phyloP scores from a whole-genome alignment of 1,140 invertebrate species.

The Drosophila nigrodunni region DNA sequence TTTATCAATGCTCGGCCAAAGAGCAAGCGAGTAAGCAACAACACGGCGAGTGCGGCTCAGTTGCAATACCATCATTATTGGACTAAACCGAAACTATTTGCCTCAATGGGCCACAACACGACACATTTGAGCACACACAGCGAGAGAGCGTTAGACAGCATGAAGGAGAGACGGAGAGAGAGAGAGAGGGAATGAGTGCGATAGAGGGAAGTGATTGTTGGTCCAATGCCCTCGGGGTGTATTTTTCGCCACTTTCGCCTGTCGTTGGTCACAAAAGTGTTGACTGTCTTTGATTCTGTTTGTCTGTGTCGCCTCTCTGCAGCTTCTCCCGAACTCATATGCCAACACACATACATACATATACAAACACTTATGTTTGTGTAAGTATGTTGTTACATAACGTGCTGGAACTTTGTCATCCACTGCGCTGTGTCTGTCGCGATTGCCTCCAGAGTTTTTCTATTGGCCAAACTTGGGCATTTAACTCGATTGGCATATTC shows the following conservation, averaged over 20 bases:
- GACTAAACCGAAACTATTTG: slow-evolving; percentile 81
- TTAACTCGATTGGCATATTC: slow-evolving; percentile 36
- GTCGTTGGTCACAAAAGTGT: slow-evolving; percentile 61
- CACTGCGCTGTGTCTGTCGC: slow-evolving; percentile 23
- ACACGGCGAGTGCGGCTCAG: slow-evolving; percentile 23
- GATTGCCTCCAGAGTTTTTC: slow-evolving; percentile 23
- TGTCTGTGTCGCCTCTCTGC: slow-evolving; percentile 49
- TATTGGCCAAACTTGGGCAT: slow-evolving; percentile 9
- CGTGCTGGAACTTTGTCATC: slow-evolving; percentile 20
- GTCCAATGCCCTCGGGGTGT: slow-evolving; percentile 70
- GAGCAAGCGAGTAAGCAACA: slow-evolving; percentile 25
- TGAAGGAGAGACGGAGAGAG: not conserved
- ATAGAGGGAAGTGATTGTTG: slow-evolving; percentile 37
- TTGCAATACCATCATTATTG: slow-evolving; percentile 79
- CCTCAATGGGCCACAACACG: slow-evolving; percentile 75
- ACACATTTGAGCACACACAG: slow-evolving; percentile 49
- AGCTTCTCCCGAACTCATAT: slow-evolving; percentile 31
- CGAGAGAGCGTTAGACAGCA: slow-evolving; percentile 1
- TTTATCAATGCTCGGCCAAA: slow-evolving; percentile 51
- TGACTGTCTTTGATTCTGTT: slow-evolving; percentile 81
- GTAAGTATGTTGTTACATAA: slow-evolving; percentile 9
- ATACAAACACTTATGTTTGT: slow-evolving; percentile 3
- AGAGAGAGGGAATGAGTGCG: not conserved
- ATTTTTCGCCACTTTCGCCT: slow-evolving; percentile 75
- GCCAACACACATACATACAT: slow-evolving; percentile 17